A percentile compares a stretch with the other conserved stretches of the same genome.
Evolutionary conservation across 2,797 vertebrate species (phyloP).

Genomic region (Microchirus variegatus): DNA sequence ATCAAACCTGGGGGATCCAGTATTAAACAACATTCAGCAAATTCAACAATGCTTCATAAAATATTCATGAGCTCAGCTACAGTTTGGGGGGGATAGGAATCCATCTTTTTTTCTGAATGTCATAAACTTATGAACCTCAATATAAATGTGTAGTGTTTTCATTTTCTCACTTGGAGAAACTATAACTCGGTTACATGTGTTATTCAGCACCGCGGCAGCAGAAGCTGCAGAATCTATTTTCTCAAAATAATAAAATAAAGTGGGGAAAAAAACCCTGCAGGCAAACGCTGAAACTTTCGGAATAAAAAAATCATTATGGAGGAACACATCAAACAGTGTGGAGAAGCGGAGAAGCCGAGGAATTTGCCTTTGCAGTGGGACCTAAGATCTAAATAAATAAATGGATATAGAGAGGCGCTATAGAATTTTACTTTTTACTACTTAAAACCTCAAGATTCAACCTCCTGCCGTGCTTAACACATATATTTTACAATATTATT

Average conservation of each 20-base stretch:
- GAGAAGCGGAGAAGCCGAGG: conserved; percentile 61
- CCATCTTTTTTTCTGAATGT: conserved; percentile 30
- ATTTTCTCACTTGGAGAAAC: conserved; percentile 49
- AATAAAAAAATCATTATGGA: conserved; percentile 75
- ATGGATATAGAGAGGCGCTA: conserved; percentile 18
- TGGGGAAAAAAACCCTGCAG: conserved; percentile 71
- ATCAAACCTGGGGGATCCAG: neutral
- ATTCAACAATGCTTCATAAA: conserved; percentile 25
- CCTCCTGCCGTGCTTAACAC: conserved; percentile 1
- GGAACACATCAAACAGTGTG: conserved; percentile 70
- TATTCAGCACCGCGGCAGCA: conserved; percentile 40
- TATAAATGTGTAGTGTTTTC: conserved; percentile 58
- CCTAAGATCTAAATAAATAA: conserved; percentile 60
- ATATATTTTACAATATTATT: no score
- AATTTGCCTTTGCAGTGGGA: conserved; percentile 72
- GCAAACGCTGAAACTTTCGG: conserved; percentile 70
- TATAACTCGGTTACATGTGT: conserved; percentile 59
- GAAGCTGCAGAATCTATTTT: conserved; percentile 54
- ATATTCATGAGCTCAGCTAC: conserved; percentile 32
- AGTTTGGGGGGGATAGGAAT: conserved; percentile 23
- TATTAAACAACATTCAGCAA: conserved; percentile 15
- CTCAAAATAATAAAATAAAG: conserved; percentile 73
- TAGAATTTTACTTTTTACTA: conserved; percentile 28
- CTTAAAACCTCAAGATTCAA: conserved; percentile 21
- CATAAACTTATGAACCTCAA: conserved; percentile 51